Base-by-base conservation (phyloP, 2,888 invertebrate species). In the Himalopsyche kuldschensis region DNA sequence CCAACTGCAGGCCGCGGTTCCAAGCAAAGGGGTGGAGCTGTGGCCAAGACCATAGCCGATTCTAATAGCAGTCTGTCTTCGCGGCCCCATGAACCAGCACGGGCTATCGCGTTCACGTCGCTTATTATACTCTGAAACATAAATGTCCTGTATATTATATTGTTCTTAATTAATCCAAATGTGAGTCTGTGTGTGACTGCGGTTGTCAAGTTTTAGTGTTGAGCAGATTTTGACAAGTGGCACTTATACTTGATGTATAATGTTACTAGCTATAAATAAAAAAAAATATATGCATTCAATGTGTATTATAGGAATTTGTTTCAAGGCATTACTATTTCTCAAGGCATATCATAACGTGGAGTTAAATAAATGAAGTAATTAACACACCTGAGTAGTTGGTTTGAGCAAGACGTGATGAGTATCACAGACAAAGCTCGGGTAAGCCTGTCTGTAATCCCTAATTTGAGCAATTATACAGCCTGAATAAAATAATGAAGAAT, bases 401-500 rank as follows among this genome's bases (percentile, higher is more conserved):
- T 95, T 95, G 87, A 98, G 93, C 88, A 98, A 92, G 87, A 97
- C 96, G 93, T 97, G 96, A 91, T 96, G 95, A 87, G 95, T 95
- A 92, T 96, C 96, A 92, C 95, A 96, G 89, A 94, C 92, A 90
- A 94, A 95, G 90, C 93, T 94, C 87, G 95, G 95, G 91, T 95
- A 95, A 87, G 95, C 94, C 91, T 95, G 96, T 88, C 97, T 93
- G 89, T 96, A 97, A 90, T 98, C 97, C 88, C 97, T 93, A 88
- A 98, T 94, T 93, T 98, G 97, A 87, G 96, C 96, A 89, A 98
- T 96, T 86, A 98, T 95, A 91, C 97, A 97, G 86, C 98, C 98
- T 87, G 95, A 96, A 90, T 98, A 97, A 91, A 97, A 96, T 85
- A 98, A 92, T 90, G 96, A 95, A 80, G 96, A 95, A 89, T 96